Percentiles rank a stretch among this genome's conserved stretches.
phyloP scores from a whole-genome alignment of 1,140 invertebrate genomes.

The Arion vulgaris region DNA sequence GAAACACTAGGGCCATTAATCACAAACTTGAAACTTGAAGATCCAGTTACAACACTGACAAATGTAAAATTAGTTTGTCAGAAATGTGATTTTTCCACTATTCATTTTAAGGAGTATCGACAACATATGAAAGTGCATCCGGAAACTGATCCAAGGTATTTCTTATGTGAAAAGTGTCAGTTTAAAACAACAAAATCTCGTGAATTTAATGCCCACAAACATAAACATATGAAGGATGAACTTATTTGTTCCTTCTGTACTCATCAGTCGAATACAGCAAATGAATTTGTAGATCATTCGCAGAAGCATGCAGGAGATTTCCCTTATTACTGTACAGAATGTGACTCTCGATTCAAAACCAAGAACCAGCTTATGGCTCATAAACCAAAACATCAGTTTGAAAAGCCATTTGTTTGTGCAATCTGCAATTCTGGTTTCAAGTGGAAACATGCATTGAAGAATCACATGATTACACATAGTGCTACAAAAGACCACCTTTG shows the following conservation, averaged over 20 bases:
- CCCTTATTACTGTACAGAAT: conserved; percentile 76
- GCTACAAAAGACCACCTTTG: conserved; percentile 76
- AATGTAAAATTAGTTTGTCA: conserved; percentile 54
- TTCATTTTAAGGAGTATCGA: conserved; percentile 35
- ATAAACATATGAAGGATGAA: conserved; percentile 73
- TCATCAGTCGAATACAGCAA: conserved; percentile 70
- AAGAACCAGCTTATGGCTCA: conserved; percentile 75
- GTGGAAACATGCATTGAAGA: conserved; percentile 76
- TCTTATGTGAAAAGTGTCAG: conserved; percentile 57
- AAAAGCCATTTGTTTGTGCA: conserved; percentile 76
- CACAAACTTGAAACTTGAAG: not conserved
- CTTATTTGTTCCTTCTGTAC: conserved; percentile 74
- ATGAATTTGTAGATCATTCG: conserved; percentile 73
- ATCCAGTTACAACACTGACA: not conserved
- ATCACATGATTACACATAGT: conserved; percentile 76
- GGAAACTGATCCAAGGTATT: conserved; percentile 47
- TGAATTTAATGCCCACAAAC: conserved; percentile 65
- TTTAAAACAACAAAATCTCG: conserved; percentile 58
- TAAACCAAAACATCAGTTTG: conserved; percentile 75
- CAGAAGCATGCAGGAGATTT: conserved; percentile 73
- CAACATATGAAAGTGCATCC: conserved; percentile 44
- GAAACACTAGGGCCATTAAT: not conserved
- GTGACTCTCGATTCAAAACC: conserved; percentile 75
- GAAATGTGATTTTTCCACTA: conserved; percentile 51
- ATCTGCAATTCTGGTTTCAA: conserved; percentile 77